A percentile compares a stretch with the other conserved stretches of the same genome.
Evolutionary conservation across 2,113 vertebrate species (phyloP).

Genomic region (Myodes glareolus): DNA sequence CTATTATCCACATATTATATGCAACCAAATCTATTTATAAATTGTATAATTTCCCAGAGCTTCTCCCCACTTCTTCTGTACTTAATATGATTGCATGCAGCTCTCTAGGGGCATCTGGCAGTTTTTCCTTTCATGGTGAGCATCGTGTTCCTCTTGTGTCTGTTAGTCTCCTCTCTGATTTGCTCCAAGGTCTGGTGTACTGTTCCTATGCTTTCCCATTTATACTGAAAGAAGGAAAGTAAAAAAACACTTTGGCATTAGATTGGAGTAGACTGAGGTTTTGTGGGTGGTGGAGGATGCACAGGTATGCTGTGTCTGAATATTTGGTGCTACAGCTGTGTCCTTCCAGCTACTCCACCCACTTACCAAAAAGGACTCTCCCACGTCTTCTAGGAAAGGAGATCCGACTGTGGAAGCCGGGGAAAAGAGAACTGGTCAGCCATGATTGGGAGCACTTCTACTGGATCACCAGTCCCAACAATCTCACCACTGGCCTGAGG

Average conservation of each 20-base stretch:
- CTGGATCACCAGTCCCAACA: rapidly evolving
- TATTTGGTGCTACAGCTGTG: rapidly evolving
- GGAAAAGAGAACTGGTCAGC: too few relatives aligned
- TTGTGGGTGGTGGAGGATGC: rapidly evolving
- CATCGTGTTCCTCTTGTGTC: background rate
- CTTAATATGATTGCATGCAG: background rate
- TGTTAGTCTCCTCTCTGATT: background rate
- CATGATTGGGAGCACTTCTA: rapidly evolving
- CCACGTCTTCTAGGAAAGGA: background rate
- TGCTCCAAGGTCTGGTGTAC: background rate
- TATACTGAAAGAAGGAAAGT: rapidly evolving
- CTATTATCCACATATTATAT: background rate
- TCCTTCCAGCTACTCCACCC: background rate
- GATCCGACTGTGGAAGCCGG: too few relatives aligned
- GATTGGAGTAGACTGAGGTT: background rate
- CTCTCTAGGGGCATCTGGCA: background rate
- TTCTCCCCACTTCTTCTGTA: background rate
- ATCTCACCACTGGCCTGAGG: too few relatives aligned
- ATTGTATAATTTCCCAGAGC: background rate
- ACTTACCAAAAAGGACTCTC: background rate
- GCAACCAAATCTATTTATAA: background rate
- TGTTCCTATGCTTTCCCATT: background rate
- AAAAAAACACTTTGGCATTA: background rate
- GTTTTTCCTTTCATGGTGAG: too few relatives aligned
- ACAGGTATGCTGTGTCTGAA: rapidly evolving